A percentile compares a stretch with the other conserved stretches of the same genome.
Evolutionary conservation across 1,140 invertebrate genomes (phyloP).

Genomic region (Heterodera carotae): DNA sequence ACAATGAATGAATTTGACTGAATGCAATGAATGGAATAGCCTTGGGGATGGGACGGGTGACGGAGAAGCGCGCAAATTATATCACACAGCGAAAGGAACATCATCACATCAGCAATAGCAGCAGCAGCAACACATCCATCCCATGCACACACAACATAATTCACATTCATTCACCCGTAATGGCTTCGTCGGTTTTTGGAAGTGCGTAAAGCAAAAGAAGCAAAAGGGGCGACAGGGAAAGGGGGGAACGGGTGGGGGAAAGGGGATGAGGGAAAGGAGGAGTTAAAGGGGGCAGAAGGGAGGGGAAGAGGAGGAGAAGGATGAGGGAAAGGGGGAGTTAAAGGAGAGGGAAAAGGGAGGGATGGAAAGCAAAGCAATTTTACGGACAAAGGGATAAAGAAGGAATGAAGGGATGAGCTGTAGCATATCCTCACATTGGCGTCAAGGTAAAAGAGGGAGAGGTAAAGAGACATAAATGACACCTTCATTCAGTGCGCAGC

Average conservation of each 20-base stretch:
- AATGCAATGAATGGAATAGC: too few species aligned
- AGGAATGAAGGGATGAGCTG: background rate
- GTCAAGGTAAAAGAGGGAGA: background rate
- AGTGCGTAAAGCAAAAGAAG: too few species aligned
- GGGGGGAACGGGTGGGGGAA: background rate
- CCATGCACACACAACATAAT: background rate
- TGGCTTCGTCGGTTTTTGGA: background rate
- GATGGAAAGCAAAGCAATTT: background rate
- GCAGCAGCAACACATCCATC: too few species aligned
- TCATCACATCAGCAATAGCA: too few species aligned
- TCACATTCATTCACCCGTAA: background rate
- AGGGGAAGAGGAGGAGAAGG: background rate
- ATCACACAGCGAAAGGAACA: background rate
- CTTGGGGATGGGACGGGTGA: background rate
- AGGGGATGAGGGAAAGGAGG: background rate
- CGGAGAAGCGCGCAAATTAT: background rate
- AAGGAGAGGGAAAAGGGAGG: too few species aligned
- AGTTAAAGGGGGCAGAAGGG: background rate
- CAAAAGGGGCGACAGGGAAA: too few species aligned
- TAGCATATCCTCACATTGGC: too few species aligned
- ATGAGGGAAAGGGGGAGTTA: too few species aligned
- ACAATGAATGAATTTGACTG: too few species aligned
- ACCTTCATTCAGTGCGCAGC: background rate
- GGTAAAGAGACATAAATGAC: background rate
- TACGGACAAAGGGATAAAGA: background rate